A percentile compares a stretch with the other conserved stretches of the same genome.
phyloP scores from a whole-genome alignment of 2,797 vertebrate genomes.

The Crax fasciolata region DNA sequence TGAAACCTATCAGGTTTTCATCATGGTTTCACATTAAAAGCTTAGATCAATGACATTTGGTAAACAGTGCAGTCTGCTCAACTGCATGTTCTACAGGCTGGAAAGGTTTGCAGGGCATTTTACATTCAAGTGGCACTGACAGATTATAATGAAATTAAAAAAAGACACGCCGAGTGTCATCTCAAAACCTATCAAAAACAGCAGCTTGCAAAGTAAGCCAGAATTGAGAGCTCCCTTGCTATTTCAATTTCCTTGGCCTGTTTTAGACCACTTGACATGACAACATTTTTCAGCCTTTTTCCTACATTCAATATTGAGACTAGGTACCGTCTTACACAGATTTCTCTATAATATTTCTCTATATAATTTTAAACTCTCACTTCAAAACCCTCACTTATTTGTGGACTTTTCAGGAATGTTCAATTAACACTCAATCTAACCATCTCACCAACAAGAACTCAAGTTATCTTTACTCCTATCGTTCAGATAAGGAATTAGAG shows the following conservation, averaged over 20 bases:
- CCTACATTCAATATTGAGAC: neutral
- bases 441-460: neutral
- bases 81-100: neutral
- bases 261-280: neutral
- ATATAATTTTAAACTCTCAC: neutral
- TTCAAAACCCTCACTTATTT: neutral
- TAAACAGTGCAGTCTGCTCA: neutral
- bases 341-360: neutral
- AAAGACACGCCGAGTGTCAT: neutral
- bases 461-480: neutral
- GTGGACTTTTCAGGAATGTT: neutral
- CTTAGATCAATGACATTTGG: neutral
- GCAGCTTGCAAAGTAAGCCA: neutral
- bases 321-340: neutral
- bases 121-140: neutral
- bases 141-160: neutral
- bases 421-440: neutral
- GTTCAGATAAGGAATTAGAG: neutral
- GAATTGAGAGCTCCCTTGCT: neutral
- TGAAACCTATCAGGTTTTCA: neutral
- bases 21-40: neutral
- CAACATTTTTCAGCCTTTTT: neutral
- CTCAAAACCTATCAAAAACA: neutral
- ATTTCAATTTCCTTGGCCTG: neutral
- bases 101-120: neutral